Percentiles rank a stretch among this genome's conserved stretches.
phyloP scores from a whole-genome alignment of 2,888 invertebrate genomes.

The Epistrophella euchroma region DNA sequence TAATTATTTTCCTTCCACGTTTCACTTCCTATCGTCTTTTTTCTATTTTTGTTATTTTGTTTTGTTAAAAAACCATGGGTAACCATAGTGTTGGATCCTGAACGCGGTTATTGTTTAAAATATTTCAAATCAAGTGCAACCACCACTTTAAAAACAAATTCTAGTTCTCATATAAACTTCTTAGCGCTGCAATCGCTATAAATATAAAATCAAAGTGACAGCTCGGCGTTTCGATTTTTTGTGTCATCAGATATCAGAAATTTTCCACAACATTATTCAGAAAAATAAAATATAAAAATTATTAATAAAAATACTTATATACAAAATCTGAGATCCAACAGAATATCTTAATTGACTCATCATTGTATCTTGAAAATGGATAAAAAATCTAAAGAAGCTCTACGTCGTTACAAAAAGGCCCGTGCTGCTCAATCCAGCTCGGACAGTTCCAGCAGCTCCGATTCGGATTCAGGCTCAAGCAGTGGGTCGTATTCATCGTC shows the following conservation, averaged over 20 bases:
- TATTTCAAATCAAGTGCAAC: not conserved
- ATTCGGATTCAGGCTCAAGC: conserved; percentile 81
- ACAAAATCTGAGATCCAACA: not conserved
- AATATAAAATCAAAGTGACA: conserved; percentile 23
- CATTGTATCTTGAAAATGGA: conserved; percentile 78
- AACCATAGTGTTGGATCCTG: no score
- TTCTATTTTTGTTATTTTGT: no score
- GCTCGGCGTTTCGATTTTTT: conserved; percentile 5
- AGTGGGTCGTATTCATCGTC: conserved; percentile 81
- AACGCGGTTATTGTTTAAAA: no score
- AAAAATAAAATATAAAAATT: not conserved
- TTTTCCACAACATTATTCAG: conserved; percentile 14
- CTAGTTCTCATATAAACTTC: not conserved
- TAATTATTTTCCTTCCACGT: no score
- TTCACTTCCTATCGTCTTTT: no score
- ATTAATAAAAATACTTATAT: no score
- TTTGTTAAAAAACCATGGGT: no score
- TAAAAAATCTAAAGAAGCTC: conserved; percentile 82
- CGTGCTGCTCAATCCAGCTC: conserved; percentile 82
- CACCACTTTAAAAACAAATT: not conserved
- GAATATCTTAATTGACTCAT: not conserved
- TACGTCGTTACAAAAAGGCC: conserved; percentile 82
- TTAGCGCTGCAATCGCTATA: conserved; percentile 17
- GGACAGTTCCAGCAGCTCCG: conserved; percentile 80
- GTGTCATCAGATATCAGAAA: not conserved